Percentiles rank a stretch among this genome's conserved stretches.
These are phyloP conservation scores for Platysternon megacephalum DNA, from an alignment of 2,113 vertebrate species.

Conservation along the genomic window DNA sequence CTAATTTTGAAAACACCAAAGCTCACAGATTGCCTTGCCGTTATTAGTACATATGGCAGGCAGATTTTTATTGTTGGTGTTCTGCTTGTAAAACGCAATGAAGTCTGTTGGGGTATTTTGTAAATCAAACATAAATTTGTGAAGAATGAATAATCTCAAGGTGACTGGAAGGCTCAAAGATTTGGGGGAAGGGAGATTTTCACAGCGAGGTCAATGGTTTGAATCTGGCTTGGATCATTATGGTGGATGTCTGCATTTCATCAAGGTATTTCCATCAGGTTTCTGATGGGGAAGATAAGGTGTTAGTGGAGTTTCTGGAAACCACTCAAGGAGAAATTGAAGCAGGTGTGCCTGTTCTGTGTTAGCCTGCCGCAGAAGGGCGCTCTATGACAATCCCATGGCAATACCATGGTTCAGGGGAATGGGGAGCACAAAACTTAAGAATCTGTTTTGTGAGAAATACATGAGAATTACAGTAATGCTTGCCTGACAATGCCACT, in stretches of 20 bases:
- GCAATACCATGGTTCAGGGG: slow-evolving; percentile 31
- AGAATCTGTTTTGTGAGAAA: neutral
- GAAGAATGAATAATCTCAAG: neutral
- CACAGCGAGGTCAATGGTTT: neutral
- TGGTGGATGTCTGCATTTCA: neutral
- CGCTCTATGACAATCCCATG: slow-evolving; percentile 25
- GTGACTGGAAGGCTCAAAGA: neutral
- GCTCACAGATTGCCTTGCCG: neutral
- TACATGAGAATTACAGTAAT: accelerated
- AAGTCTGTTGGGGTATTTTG: neutral
- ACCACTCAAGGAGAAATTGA: neutral
- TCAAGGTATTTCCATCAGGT: neutral
- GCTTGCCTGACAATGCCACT: neutral
- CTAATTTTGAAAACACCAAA: neutral
- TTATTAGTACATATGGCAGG: neutral
- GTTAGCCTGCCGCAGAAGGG: neutral
- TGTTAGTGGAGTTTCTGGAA: neutral
- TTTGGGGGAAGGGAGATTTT: neutral
- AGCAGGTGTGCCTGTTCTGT: neutral
- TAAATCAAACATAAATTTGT: neutral
- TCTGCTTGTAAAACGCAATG: neutral
- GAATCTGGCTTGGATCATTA: neutral
- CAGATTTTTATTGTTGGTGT: neutral
- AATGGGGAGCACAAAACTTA: neutral
- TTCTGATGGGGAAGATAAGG: neutral